Conservation (phyloP, 2,113 vertebrate genomes). For the Pithys albifrons region DNA sequence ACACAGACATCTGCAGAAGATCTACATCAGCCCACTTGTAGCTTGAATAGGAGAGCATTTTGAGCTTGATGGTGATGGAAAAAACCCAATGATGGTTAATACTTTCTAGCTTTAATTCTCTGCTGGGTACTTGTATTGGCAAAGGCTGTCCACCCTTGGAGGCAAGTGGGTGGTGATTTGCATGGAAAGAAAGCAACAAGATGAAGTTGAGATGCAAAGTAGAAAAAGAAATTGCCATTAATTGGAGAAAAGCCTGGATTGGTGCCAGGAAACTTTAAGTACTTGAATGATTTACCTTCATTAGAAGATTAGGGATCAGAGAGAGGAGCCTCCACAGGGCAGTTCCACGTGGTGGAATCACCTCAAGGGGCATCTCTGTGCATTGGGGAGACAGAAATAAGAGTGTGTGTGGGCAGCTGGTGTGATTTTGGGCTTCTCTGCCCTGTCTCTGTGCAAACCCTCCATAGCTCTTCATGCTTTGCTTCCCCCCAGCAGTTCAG, state of each 20-base stretch:
- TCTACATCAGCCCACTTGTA: slow-evolving; percentile 38
- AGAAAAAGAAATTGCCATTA: slow-evolving; percentile 19
- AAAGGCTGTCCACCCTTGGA: slow-evolving; percentile 65
- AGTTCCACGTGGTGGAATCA: neutral
- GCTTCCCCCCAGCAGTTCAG: neutral
- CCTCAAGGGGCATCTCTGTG: neutral
- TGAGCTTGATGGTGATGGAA: slow-evolving; percentile 20
- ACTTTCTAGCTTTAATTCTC: slow-evolving; percentile 18
- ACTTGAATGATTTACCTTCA: neutral
- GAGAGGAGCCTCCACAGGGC: neutral
- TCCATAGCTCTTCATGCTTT: neutral
- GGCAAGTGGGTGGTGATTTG: slow-evolving; percentile 58
- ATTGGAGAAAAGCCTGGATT: neutral
- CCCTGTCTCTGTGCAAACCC: neutral
- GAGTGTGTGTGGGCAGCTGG: neutral
- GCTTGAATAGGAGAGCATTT: slow-evolving; percentile 14
- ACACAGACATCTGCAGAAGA: slow-evolving; percentile 54
- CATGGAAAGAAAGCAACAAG: slow-evolving; percentile 1
- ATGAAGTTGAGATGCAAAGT: neutral
- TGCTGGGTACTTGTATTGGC: slow-evolving; percentile 46
- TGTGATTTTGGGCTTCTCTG: neutral
- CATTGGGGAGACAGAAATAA: neutral
- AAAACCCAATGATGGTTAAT: neutral
- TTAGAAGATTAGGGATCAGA: neutral
- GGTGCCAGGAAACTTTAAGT: neutral